Base-by-base conservation (phyloP, 2,888 invertebrate genomes). In the Apamea sordens region DNA sequence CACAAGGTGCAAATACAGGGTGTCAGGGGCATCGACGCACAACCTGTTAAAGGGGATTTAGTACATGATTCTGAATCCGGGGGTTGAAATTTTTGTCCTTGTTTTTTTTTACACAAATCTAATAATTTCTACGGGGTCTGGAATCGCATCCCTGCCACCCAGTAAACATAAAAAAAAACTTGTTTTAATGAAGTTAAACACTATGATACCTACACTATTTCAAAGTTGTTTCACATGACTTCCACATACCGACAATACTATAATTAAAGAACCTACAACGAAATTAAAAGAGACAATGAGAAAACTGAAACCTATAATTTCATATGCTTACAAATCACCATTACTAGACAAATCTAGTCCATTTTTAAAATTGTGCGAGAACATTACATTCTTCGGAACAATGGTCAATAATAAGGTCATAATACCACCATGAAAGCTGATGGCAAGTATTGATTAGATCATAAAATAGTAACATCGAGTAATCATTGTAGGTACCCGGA, bases 351-450 rank as follows among this genome's bases (percentile, higher is more conserved):
- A 11, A 32, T 24, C 5, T 18, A 21, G 24, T 28, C 32, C 3
- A 50, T 71, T 76, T 53, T 82, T 53, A 47, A 63, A 72, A 64
- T 32, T 3, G n/a, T 36, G 47, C 44, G 21, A 56, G 50, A 28
- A 69, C 72, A 83, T 73, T 61, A 69, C 64, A 4, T 53, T 64
- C 32, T 73, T 24, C 21, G 13, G 8, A 76, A 85, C 85, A 85
- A 85, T 85, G 56, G 86, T 63, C 68, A 67, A 86, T 83, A 83
- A 67, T 72, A 68, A n/a, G 67, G 53, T 53, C 44, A 70, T 73
- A 59, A 63, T 71, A 24, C 7, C 10, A 63, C 67, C 67, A 61
- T 28, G 36, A 36, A 80, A 61, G n/a, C 50, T 56, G n/a, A 70
- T 80, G 68, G 15, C 13, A 70, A 3, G 11, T 61, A 69, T 80